phyloP scores from a whole-genome alignment of 2,113 vertebrate species.

The Kryptolebias marmoratus region DNA sequence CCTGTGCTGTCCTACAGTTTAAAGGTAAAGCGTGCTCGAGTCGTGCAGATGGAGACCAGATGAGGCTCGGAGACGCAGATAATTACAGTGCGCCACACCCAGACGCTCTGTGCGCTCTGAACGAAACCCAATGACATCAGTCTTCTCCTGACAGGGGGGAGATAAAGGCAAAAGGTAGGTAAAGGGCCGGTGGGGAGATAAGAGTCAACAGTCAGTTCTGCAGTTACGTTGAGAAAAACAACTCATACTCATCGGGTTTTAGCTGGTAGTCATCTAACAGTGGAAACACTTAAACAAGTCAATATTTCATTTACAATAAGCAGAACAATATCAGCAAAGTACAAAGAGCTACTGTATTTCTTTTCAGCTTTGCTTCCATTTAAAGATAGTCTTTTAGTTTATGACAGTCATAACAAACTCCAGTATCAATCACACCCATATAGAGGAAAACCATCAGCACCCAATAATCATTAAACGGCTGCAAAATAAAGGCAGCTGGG shows the following conservation, averaged over 20 bases:
- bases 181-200: conserved; percentile 33
- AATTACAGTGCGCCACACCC: conserved; percentile 61
- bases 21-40: conserved; percentile 22
- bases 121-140: conserved; percentile 38
- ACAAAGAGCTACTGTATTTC: no score
- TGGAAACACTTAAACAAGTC: background rate
- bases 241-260: background rate
- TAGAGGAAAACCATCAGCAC: no score
- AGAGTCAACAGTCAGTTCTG: background rate
- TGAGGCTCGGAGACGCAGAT: conserved; percentile 59
- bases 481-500: no score
- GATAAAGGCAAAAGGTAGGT: conserved; percentile 11
- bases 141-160: conserved; percentile 25
- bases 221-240: conserved; percentile 4
- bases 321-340: background rate
- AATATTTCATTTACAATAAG: background rate
- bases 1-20: background rate
- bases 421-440: no score
- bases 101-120: conserved; percentile 38
- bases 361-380: no score
- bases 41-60: conserved; percentile 64
- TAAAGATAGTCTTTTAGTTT: no score
- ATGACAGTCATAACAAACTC: no score
- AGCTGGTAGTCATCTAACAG: no score
- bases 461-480: no score